phyloP scores from a whole-genome alignment of 2,797 vertebrate genomes.

The Corythornis leucogaster region DNA sequence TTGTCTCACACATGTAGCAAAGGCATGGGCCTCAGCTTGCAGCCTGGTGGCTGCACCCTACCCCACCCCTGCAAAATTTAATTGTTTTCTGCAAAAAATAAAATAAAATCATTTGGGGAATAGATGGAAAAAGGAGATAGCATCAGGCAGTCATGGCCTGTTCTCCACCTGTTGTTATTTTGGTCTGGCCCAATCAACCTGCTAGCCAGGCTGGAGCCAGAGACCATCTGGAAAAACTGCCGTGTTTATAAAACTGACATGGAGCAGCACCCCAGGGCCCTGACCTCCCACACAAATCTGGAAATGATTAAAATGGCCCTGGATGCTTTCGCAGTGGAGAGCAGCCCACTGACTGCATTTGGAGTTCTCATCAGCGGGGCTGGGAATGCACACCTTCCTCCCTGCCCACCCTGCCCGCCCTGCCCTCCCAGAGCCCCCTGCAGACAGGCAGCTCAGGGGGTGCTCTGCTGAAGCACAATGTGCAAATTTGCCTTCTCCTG shows the following conservation, averaged over 20 bases:
- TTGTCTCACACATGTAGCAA: not conserved
- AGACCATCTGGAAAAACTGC: conserved; percentile 98
- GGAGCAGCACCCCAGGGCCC: conserved; percentile 95
- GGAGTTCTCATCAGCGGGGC: conserved; percentile 79
- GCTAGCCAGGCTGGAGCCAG: conserved; percentile 99
- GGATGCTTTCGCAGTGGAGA: conserved; percentile 67
- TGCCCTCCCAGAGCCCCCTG: rapidly evolving
- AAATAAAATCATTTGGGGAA: conserved; percentile 57
- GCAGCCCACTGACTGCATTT: conserved; percentile 72
- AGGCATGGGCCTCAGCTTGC: conserved; percentile 4
- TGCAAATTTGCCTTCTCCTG: rapidly evolving
- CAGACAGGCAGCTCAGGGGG: rapidly evolving
- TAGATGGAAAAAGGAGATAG: conserved; percentile 82
- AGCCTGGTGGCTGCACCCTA: not conserved
- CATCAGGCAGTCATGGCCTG: conserved; percentile 95
- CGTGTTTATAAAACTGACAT: conserved; percentile 99
- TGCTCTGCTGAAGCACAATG: not conserved
- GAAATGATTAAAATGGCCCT: conserved; percentile 93
- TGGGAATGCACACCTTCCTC: not conserved
- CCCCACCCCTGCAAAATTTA: conserved; percentile 14
- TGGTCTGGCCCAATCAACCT: conserved; percentile 94
- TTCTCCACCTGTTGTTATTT: conserved; percentile 99
- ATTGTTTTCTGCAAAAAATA: conserved; percentile 54
- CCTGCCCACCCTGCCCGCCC: not conserved
- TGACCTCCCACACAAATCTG: conserved; percentile 99